These are phyloP conservation scores for Calonectris borealis DNA, from an alignment of 2,113 vertebrate species.

Conservation along the genomic window DNA sequence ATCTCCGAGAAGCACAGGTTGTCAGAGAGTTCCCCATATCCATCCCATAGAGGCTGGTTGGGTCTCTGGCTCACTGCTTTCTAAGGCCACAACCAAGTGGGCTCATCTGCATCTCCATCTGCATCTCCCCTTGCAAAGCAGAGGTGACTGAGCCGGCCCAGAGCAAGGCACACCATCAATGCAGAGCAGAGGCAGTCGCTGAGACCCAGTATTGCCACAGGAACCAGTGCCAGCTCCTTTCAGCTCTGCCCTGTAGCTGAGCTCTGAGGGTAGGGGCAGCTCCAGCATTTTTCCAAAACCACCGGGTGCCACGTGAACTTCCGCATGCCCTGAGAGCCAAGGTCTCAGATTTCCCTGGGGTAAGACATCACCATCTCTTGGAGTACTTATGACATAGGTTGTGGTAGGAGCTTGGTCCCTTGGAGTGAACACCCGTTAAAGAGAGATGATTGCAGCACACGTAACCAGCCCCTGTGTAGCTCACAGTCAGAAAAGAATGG, in stretches of 20 bases:
- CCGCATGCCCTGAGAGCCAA: neutral
- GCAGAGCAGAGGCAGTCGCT: neutral
- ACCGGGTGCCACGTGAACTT: neutral
- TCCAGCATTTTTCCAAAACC: neutral
- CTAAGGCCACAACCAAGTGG: neutral
- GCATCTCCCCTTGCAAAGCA: neutral
- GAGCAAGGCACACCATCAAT: neutral
- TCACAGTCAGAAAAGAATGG: neutral
- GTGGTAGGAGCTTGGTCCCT: neutral
- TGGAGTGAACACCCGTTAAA: neutral
- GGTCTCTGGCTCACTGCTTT: neutral
- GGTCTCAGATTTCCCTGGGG: accelerated
- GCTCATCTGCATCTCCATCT: neutral
- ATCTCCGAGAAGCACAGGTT: neutral
- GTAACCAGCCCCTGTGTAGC: neutral
- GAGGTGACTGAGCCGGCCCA: neutral
- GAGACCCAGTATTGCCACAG: neutral
- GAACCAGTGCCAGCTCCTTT: neutral
- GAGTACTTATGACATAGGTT: neutral
- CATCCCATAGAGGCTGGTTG: neutral
- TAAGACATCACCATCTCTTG: neutral
- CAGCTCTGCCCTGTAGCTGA: neutral
- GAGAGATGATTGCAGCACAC: neutral
- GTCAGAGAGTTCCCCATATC: neutral
- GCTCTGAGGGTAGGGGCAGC: neutral